A percentile compares a stretch with the other conserved stretches of the same genome.
phyloP scores from a whole-genome alignment of 35 echinoderm and acorn worm species.

The Patiria miniata region DNA sequence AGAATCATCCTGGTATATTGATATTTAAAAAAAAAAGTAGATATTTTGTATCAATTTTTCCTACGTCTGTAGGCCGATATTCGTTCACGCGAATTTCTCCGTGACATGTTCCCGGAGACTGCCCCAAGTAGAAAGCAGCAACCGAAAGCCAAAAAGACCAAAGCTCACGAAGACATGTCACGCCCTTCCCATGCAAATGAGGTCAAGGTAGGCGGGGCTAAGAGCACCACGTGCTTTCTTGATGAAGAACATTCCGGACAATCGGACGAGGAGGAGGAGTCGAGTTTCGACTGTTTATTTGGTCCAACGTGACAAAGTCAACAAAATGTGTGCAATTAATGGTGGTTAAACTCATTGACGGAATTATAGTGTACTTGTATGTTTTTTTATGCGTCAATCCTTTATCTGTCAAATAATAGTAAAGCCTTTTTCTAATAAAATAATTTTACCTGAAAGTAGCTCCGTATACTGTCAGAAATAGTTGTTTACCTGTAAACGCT shows the following conservation, averaged over 20 bases:
- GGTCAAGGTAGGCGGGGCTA: neutral
- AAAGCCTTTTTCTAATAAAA: too few species aligned
- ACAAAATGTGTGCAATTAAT: too few species aligned
- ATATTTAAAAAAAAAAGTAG: too few species aligned
- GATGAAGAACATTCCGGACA: constrained; percentile 1
- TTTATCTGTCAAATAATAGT: too few species aligned
- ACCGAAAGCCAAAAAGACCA: neutral
- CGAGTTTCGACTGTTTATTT: constrained; percentile 1
- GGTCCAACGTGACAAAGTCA: neutral
- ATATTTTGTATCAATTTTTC: neutral
- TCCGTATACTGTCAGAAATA: too few species aligned
- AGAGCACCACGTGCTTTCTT: neutral
- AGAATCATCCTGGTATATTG: too few species aligned
- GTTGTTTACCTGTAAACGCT: too few species aligned
- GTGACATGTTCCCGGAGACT: constrained; percentile 43
- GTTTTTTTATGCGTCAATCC: too few species aligned
- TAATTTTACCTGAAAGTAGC: too few species aligned
- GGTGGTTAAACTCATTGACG: too few species aligned
- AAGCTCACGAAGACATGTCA: neutral
- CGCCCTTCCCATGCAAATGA: neutral
- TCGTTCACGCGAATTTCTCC: constrained; percentile 42
- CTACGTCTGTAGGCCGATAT: constrained; percentile 49
- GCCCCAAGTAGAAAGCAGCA: neutral
- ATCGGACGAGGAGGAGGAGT: constrained; percentile 8
- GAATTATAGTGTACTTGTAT: too few species aligned